Conservation (phyloP, 2,888 invertebrate genomes). For the Lasioglossum villosulum region DNA sequence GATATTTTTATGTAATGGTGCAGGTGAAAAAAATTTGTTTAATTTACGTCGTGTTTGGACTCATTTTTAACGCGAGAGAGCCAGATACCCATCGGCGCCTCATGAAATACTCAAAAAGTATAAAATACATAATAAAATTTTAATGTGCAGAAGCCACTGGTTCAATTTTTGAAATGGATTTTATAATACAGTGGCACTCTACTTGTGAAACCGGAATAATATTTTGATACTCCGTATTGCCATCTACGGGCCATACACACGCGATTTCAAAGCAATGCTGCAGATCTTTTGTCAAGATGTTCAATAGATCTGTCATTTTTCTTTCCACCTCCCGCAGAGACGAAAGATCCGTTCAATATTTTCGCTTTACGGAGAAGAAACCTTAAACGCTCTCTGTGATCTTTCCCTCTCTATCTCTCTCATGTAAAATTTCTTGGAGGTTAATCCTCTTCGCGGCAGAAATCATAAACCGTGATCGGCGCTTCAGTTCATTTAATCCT, state of each 20-base stretch:
- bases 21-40: background rate
- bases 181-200: background rate
- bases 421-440: background rate
- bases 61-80: background rate
- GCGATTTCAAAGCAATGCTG: background rate
- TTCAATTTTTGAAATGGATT: background rate
- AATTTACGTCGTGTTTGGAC: background rate
- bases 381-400: background rate
- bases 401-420: background rate
- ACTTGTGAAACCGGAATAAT: background rate
- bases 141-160: background rate
- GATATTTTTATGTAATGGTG: too few species aligned
- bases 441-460: background rate
- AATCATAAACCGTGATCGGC: background rate
- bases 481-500: background rate
- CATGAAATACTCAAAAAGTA: background rate
- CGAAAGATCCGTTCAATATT: background rate
- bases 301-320: background rate
- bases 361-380: background rate
- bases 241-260: background rate
- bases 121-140: background rate
- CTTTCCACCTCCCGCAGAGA: background rate
- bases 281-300: background rate
- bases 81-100: too few species aligned
- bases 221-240: background rate